Evolutionary conservation across 1,140 invertebrate genomes (phyloP), one percentile per base, ranked within the genome.

Genomic region (Drosophila bocki): DNA sequence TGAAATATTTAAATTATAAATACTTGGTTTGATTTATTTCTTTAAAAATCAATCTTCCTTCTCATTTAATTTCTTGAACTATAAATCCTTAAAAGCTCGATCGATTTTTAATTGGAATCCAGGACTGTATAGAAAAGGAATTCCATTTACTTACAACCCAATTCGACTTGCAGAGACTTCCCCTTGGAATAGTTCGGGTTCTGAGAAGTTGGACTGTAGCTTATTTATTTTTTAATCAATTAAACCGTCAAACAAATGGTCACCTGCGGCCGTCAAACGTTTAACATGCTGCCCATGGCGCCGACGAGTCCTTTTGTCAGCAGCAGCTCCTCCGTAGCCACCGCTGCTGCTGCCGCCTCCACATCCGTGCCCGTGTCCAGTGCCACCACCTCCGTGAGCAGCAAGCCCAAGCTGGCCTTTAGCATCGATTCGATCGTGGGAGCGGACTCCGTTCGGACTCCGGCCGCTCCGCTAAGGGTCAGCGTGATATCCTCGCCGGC

Each of bases 401-500:
- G 96, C 65, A 98, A 98, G 94, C 97, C 97, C 48, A 98, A 98
- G 94, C 96, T 98, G 91, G 97, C 97, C 88, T 98, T 98, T 92
- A 98, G 97, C 86, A 98, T 99, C 92, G 98, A 98, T 93, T 98
- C 97, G 80, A 98, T 98, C 78, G 98, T 99, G 53, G 97, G 98
- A 63, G 71, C 74, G 35, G 74, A 88, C 57, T 78, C 80, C 35
- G 19, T 26, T 56, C 19, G 53, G 91, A 92, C 92, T 32, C 41
- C 62, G n/a, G 56, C 62, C 1, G 44, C 70, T 42, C 74, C 82
- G 3, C 45, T 85, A 19, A 74, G 90, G 5, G 51, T 82, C 47
- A 85, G 81, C 56, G 84, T 86, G 29, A 91, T 90, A 63, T 61
- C 90, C 19, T 90, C 91, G 42, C 81, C 88, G 48, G 70, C 88